Base-by-base conservation (phyloP, 2,888 invertebrate genomes). In the Diogma glabrata region DNA sequence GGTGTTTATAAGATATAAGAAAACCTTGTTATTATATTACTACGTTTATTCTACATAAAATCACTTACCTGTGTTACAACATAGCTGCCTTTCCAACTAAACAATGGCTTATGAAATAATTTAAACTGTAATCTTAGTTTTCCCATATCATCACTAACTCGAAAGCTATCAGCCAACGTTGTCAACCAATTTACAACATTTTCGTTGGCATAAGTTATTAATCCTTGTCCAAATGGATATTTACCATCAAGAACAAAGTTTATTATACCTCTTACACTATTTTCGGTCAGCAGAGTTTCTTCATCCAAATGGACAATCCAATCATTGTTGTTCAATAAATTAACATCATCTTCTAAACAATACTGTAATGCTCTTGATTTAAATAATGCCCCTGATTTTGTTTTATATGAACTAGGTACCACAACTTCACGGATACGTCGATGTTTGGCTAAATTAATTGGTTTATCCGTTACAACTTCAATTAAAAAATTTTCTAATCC, bases 241-340 rank as follows among this genome's bases (percentile, higher is more conserved):
- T 89, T 91, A 1, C 94, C 95, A 71, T 94, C 92, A 58, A 86
- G 74, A 19, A 93, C 91, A 75, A 96, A 96, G 67, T 96, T 96
- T 36, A 96, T 73, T 61, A 96, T 85, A 9, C 93, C 93, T 50
- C 83, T 76, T 48, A 94, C 82, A 43, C 90, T 85, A 67, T 94
- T 92, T 63, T 91, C 91, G 6, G 95, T 95, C 23, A 96, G 72
- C 50, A 96, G 72, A 0, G 96, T 96, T 69, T 96, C 96, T 71
- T 96, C 96, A 70, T 96, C 96, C 54, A 96, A 74, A 72, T 96
- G 96, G n/a, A 93, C 91, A 62, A 96, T 85, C 94, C 94, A 96
- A 66, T 95, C 94, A 57, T 81, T 83, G 63, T 92, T 92, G 50
- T 82, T 82, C 47, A 94, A 68, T 58, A 79, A 74, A 69, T 93